Conservation (phyloP, 2,113 vertebrate species). For the Zosterops borbonicus region DNA sequence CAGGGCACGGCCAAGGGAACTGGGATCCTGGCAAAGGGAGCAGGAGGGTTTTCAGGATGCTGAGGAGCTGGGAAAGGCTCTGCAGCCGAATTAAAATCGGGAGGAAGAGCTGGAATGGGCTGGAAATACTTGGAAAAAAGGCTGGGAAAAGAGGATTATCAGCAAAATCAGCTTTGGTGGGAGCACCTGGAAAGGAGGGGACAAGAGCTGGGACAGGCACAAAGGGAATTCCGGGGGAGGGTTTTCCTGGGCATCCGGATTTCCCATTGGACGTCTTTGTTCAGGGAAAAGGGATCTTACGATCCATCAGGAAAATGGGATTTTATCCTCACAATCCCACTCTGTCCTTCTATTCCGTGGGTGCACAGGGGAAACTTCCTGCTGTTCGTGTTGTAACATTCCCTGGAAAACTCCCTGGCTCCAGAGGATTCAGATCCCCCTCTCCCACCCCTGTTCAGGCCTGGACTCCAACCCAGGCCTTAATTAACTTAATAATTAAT, state of each 20-base stretch:
- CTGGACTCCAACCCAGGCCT: neutral
- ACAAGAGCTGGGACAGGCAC: neutral
- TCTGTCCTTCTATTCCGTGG: accelerated
- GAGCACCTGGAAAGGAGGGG: neutral
- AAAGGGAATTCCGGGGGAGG: neutral
- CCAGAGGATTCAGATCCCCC: neutral
- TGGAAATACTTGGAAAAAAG: neutral
- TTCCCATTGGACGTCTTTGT: accelerated
- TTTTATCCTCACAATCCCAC: neutral
- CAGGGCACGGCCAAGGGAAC: accelerated
- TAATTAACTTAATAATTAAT: neutral
- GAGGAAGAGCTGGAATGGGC: neutral
- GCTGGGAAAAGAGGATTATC: neutral
- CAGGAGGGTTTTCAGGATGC: neutral
- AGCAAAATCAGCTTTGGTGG: neutral
- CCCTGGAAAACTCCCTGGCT: neutral
- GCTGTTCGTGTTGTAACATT: accelerated
- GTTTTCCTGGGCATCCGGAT: accelerated
- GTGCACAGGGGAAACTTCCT: neutral
- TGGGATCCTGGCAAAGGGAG: accelerated
- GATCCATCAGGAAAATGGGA: neutral
- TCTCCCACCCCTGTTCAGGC: neutral
- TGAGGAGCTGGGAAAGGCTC: neutral
- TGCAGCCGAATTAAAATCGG: neutral
- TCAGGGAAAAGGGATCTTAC: neutral